phyloP scores from a whole-genome alignment of 2,888 invertebrate species.

The Stenurella melanura region DNA sequence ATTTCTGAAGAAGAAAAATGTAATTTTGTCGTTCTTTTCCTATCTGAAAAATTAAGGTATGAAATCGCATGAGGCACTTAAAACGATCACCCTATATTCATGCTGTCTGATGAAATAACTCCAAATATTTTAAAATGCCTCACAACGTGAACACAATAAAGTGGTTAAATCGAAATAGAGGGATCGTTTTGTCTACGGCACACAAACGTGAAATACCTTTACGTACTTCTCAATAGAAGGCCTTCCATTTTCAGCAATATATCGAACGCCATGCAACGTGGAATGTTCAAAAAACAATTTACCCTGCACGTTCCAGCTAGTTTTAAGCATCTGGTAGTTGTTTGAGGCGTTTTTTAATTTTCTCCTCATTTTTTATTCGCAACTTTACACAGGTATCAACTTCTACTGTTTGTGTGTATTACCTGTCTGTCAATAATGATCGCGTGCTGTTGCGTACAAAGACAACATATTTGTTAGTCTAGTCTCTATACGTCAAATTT shows the following conservation, averaged over 20 bases:
- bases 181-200: not conserved
- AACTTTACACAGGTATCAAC: conserved; percentile 29
- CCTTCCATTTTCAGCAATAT: conserved; percentile 84
- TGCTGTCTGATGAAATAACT: not conserved
- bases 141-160: not conserved
- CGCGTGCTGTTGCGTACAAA: conserved; percentile 2
- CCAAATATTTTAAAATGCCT: not conserved
- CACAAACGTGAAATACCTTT: conserved; percentile 28
- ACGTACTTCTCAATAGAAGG: conserved; percentile 86
- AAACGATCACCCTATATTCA: too few species aligned
- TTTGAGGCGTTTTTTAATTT: conserved; percentile 20
- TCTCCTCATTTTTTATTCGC: conserved; percentile 25
- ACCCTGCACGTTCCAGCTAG: conserved; percentile 82
- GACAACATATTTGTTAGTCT: conserved; percentile 7
- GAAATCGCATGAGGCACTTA: too few species aligned
- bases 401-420: not conserved
- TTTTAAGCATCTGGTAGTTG: conserved; percentile 72
- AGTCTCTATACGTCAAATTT: not conserved
- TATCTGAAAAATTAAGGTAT: too few species aligned
- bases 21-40: too few species aligned
- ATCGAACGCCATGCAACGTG: conserved; percentile 86
- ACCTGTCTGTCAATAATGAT: conserved; percentile 18
- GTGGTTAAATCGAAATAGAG: conserved; percentile 16
- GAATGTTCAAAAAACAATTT: conserved; percentile 86
- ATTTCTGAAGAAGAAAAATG: too few species aligned